Evolutionary conservation across 1,140 invertebrate species (phyloP), one percentile per base, ranked within the genome.

Genomic region (Batillaria attramentaria): DNA sequence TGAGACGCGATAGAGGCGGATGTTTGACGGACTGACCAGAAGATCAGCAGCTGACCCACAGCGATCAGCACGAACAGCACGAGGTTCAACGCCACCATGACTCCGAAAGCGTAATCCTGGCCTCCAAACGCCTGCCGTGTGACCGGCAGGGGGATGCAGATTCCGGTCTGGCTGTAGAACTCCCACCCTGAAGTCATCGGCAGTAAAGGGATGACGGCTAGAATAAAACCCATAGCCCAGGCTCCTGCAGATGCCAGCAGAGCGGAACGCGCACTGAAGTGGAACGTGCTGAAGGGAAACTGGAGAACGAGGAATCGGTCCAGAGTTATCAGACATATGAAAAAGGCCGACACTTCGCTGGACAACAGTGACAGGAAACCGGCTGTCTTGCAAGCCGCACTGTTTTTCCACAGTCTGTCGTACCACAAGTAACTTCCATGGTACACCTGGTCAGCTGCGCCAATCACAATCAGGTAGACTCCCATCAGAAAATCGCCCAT

Each of bases 271-370:
- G 4, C 0, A 5, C 35, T n/a, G 35, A 73, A 73, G 0, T 31
- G 72, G 33, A 41, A 24, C 1, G 1, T 57, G 33, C 72, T 73
- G 41, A 73, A 73, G 10, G 72, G 72, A 39, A 73, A 73, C 13
- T 33, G n/a, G 41, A 73, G 35, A 8, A 57, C 72, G 33, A 73
- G 20, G 13, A 73, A 60, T 33, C 79, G 66, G 42, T 80, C 79
- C 2, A 85, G 8, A 1, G 89, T 86, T 18, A 90, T 87, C 0
- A 80, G 41, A 31, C 72, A 77, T 31, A 80, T 80, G 39, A 77
- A 68, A 13, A 80, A 60, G 10, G 79, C 74, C n/a, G 79, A 80
- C 18, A 73, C 72, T 42, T 80, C 74, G 37, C 68, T 80, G 74
- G 79, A 80, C 73, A 80, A n/a, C 24, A 80, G 41, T 43, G 65